A percentile compares a stretch with the other conserved stretches of the same genome.
These are phyloP conservation scores for Agonopterix heracliana DNA, from an alignment of 2,888 invertebrate genomes.

Conservation along the genomic window DNA sequence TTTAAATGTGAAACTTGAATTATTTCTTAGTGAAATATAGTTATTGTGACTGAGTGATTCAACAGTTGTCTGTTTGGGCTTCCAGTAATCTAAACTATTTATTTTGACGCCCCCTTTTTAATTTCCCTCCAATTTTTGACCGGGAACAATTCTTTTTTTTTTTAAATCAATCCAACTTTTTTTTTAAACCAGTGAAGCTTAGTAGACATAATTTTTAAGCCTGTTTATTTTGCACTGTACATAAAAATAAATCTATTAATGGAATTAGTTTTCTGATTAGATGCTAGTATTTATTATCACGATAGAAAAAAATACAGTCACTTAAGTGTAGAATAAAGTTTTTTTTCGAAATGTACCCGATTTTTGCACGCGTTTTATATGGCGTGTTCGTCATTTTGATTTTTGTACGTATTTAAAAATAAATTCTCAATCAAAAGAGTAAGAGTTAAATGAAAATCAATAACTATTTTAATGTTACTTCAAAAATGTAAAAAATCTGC, in stretches of 20 bases:
- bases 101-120: conserved; percentile 42
- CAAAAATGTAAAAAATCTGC: too few species aligned
- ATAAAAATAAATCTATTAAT: conserved; percentile 31
- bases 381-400: conserved; percentile 22
- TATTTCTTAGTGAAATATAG: conserved; percentile 69
- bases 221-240: conserved; percentile 55
- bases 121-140: conserved; percentile 13
- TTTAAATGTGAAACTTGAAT: conserved; percentile 58
- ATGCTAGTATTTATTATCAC: conserved; percentile 60
- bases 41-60: conserved; percentile 69
- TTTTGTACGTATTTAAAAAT: background rate
- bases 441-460: too few species aligned
- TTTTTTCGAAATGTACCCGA: background rate
- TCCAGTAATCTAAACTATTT: conserved; percentile 66
- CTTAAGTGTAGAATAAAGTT: conserved; percentile 16
- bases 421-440: too few species aligned
- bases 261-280: conserved; percentile 47
- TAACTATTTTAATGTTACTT: too few species aligned
- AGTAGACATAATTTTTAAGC: conserved; percentile 24
- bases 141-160: conserved; percentile 4
- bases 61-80: conserved; percentile 72
- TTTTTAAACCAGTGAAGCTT: conserved; percentile 47
- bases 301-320: conserved; percentile 27
- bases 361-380: conserved; percentile 1
- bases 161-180: conserved; percentile 3